These are phyloP conservation scores for Centropristis striata DNA, from an alignment of 2,113 vertebrate species.

Conservation along the genomic window DNA sequence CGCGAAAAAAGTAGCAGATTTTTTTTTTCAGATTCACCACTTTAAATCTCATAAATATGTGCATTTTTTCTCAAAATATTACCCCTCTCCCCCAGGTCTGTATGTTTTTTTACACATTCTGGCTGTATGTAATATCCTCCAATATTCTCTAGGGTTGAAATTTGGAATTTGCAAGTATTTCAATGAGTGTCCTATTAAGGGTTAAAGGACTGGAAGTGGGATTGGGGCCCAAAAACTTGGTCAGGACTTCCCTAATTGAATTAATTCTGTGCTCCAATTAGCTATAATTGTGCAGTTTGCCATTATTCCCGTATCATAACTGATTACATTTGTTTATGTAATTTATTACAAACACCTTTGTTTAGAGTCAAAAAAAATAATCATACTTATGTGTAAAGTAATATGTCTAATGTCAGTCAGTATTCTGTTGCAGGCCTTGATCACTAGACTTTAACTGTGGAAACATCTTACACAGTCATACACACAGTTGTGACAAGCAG, in stretches of 20 bases:
- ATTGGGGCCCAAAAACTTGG: not conserved
- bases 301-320: not conserved
- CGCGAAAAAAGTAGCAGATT: too few relatives aligned
- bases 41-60: too few relatives aligned
- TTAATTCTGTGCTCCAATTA: too few relatives aligned
- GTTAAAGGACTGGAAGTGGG: too few relatives aligned
- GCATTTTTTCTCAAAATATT: too few relatives aligned
- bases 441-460: not conserved
- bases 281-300: not conserved
- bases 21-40: too few relatives aligned
- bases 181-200: too few relatives aligned
- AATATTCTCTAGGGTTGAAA: too few relatives aligned
- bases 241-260: not conserved
- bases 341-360: not conserved
- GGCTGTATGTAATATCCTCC: too few relatives aligned
- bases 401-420: not conserved
- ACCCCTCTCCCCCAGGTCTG: too few relatives aligned
- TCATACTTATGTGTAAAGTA: not conserved
- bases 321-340: not conserved
- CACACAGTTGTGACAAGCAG: not conserved
- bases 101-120: too few relatives aligned
- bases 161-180: too few relatives aligned
- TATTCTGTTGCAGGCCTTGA: not conserved
- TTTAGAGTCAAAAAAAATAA: not conserved
- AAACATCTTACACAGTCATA: not conserved